Base-by-base conservation (phyloP, 2,888 invertebrate species). In the Drosophila engyochracea region DNA sequence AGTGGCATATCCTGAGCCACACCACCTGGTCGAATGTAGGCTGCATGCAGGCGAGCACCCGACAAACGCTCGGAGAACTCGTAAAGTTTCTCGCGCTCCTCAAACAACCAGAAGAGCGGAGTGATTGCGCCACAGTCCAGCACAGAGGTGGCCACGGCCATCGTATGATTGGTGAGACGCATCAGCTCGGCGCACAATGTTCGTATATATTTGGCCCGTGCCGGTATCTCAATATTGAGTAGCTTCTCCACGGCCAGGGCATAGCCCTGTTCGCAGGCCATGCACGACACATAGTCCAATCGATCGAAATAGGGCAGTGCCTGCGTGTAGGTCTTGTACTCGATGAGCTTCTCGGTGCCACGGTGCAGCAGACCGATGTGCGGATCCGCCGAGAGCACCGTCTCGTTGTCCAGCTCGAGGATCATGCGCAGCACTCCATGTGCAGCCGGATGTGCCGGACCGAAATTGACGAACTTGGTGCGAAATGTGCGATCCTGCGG, bases 51-150 rank as follows among this genome's bases (percentile, higher is more conserved):
- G 49, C 98, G 95, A 58, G 97, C 96, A 0, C 98, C 98, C 53
- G 96, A 96, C 1, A 96, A 96, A 75, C 97, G 94, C 92, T 98
- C 98, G 90, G 96, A 97, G 81, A 97, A 95, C 92, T 98, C 98
- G 93, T 96, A 96, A 74, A 97, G 93, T 93, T 97, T 97, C 93
- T 97, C 97, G 58, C 97, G 94, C 93, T 97, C 98, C 93, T 98
- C 97, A 92, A 97, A 97, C 91, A 97, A 94, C 97, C 98, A 98
- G 93, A 98, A 98, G 89, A 97, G 96, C 1, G 98, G 98, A 1
- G 98, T 97, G 80, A 98, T 96, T 6, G 96, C 97, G 30, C 98
- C 98, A 30, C 97, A 95, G 91, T 98, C 98, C 22, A 98, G 94
- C 30, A 96, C 95, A 72, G 97, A 96, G 0, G 96, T 95, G 0